Base-by-base conservation (phyloP, 1,140 invertebrate species). In the Lerema accius region DNA sequence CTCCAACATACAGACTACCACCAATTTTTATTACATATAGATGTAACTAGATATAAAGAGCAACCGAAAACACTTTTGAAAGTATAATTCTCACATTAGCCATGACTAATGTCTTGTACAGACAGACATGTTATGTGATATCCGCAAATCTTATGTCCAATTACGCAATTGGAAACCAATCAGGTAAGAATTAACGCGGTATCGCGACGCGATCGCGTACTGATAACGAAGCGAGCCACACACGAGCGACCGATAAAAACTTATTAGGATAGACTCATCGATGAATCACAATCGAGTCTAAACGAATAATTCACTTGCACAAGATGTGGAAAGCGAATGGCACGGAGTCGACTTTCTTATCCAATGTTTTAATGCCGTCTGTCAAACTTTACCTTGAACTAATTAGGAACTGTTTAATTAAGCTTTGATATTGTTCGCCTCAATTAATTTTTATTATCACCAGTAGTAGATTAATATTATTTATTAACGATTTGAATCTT, bases 251-350 rank as follows among this genome's bases (percentile, higher is more conserved):
- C 84, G 82, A 87, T 89, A 87, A 89, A 87, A 86, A 86, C 69
- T 86, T 72, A 76, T 80, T 82, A 80, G 76, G 79, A 84, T 89
- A 87, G 84, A 89, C 84, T 89, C 86, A 88, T 86, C 86, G 85
- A 83, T 89, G 86, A 89, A 71, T 89, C 86, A 89, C 69, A 81
- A 59, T 46, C 50, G 65, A 75, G 69, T 73, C 78, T 76, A 76
- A 80, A 69, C 82, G 78, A 86, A 84, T 84, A 81, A 83, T 82
- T 74, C 80, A 86, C 78, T 86, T 88, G 72, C 77, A 80, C 78
- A 84, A 89, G 80, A 79, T 75, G 69, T 76, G 74, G 78, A 86
- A 84, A 86, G 71, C 58, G 75, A 74, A 62, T 63, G 62, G 62
- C 65, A 48, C 73, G 68, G 78, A 83, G 77, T 70, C 70, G 67